Evolutionary conservation across 2,113 vertebrate species (phyloP), one percentile per base, ranked within the genome.

Genomic region (Forbesichthys agassizii): DNA sequence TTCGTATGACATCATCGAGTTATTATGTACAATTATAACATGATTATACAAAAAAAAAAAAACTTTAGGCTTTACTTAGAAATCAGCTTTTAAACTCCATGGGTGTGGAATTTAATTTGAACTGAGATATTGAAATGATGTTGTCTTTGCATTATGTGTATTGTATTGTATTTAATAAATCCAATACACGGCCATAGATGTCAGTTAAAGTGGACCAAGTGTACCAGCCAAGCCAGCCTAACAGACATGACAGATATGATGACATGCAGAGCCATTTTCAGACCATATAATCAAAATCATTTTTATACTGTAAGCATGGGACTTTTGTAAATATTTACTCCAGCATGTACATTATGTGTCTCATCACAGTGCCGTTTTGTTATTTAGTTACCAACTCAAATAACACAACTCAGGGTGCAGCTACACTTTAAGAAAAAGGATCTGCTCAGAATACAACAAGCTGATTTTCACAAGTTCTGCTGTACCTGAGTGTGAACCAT

Each of bases 401-500:
- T 3, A 27, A 27, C 27, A 27, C 27, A 27, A 27, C 27, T 27
- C 27, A 27, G 27, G 27, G 27, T 27, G 27, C 27, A 27, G 27
- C 27, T 27, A 42, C 36, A 42, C 7, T 8, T 42, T 8, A 42
- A 42, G 1, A 42, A 42, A 42, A 42, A 27, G 2, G 27, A 3
- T 27, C 36, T 42, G 36, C 36, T 6, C 36, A 55, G 13, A 20
- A 58, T 12, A 49, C 13, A 3, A 33, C 18, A 53, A 36, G 64
- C 58, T 63, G 48, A 42, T 13, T 42, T 61, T 61, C 33, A 55
- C 58, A 13, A 33, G 27, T n/a, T 49, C 46, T 36, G 46, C 60
- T 71, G 88, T 94, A 98, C 97, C 97, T 94, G 97, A 98, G 88
- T 99, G 97, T 62, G 96, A 97, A 92, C 97, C 96, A 74, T 96